These are phyloP conservation scores for Colletes collaris DNA, from an alignment of 2,888 invertebrate species.

Conservation along the genomic window DNA sequence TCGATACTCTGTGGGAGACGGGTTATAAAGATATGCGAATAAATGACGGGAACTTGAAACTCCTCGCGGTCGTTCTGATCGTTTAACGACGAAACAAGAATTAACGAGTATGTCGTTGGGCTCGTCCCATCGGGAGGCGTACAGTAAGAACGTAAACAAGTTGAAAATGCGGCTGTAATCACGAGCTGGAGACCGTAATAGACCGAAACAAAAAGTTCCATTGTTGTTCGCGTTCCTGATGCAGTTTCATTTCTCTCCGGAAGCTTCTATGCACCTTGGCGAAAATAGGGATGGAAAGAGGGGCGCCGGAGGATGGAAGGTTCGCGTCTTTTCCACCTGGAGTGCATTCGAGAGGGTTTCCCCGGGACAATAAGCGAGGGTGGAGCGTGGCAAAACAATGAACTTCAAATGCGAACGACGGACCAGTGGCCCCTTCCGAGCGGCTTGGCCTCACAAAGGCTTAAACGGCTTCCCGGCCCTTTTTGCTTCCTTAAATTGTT, in stretches of 20 bases:
- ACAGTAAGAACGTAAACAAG: not conserved
- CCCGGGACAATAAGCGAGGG: conserved; percentile 55
- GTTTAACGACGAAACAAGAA: too few species aligned
- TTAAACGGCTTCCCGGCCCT: conserved; percentile 54
- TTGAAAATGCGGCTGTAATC: not conserved
- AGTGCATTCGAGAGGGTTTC: conserved; percentile 50
- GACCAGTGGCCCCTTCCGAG: conserved; percentile 39
- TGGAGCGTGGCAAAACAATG: conserved; percentile 60
- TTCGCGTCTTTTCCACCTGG: conserved; percentile 50
- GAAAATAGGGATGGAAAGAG: conserved; percentile 7
- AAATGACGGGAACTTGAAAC: too few species aligned
- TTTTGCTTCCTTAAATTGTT: conserved; percentile 48
- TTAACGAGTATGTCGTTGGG: too few species aligned
- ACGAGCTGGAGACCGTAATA: conserved; percentile 8
- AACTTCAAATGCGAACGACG: conserved; percentile 54
- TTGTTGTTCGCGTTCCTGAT: conserved; percentile 22
- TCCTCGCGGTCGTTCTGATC: too few species aligned
- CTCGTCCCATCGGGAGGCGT: too few species aligned
- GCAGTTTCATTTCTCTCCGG: conserved; percentile 27
- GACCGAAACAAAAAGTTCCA: conserved; percentile 24
- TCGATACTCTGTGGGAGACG: too few species aligned
- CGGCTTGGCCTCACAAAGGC: conserved; percentile 41
- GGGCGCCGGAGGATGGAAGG: conserved; percentile 3
- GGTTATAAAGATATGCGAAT: too few species aligned
- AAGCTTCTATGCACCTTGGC: conserved; percentile 7